Base-by-base conservation (phyloP, 2,888 invertebrate genomes). In the Pollenia labialis region DNA sequence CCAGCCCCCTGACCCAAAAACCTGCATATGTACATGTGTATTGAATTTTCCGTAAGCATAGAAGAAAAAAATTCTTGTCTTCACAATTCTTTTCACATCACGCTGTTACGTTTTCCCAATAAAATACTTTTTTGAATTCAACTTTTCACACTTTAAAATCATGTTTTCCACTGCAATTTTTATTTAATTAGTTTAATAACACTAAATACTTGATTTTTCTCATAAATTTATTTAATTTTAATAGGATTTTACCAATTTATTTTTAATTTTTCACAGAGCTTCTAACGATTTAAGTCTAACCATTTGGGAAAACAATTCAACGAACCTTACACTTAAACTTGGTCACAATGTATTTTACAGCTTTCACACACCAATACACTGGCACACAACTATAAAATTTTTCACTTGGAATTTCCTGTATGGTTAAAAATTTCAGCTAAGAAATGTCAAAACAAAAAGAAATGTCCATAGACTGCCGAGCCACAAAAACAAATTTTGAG, bases 241-340 rank as follows among this genome's bases (percentile, higher is more conserved):
- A n/a, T 42, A 42, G 16, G 68, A 56, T 82, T 88, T 89, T 88
- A 88, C 88, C 87, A 85, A 88, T 85, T 87, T 82, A 85, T 86
- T 87, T 85, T 85, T 7, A 83, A 88, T 85, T 91, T 90, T 90
- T 89, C 88, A 89, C 90, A 90, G 91, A 92, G 90, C 90, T 89
- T 90, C 90, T 89, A 92, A 90, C 92, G 91, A 91, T 90, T 92
- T 90, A 90, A 90, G 91, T 91, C 91, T 91, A 91, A 92, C 92
- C 92, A 92, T 91, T 93, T 92, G 90, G 90, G 90, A 91, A 91
- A 92, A 92, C 91, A 91, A 92, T 91, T 92, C 90, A 92, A 92
- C 92, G 92, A 92, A 92, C 91, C 90, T 91, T 90, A 89, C 89
- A 89, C 90, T 89, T 88, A 82, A 89, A 90, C 89, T 90, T 89